phyloP scores from a whole-genome alignment of 1,140 invertebrate species.

The Drosophila athabasca region DNA sequence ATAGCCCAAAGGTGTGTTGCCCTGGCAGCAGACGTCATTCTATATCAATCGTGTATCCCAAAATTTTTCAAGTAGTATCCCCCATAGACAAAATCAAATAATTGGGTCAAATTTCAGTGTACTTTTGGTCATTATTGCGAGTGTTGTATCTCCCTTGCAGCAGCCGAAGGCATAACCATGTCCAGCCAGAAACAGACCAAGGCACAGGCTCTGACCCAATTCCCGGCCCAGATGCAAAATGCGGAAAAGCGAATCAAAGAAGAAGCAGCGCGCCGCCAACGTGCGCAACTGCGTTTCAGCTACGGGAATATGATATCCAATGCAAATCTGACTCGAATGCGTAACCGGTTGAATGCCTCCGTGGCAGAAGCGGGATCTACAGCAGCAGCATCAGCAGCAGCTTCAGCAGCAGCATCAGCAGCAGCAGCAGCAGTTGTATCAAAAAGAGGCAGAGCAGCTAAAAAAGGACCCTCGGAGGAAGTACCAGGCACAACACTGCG shows the following conservation, averaged over 20 bases:
- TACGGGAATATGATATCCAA: constrained; percentile 61
- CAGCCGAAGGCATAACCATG: no score
- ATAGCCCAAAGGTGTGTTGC: no score
- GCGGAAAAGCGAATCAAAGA: constrained; percentile 2
- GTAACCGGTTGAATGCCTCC: neutral
- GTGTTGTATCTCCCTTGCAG: no score
- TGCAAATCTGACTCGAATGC: constrained; percentile 45
- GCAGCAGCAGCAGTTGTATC: neutral
- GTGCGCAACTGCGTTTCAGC: constrained; percentile 46
- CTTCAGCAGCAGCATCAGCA: neutral
- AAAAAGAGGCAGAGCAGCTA: neutral
- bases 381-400: no score
- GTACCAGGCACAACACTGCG: constrained; percentile 30
- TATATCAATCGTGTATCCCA: no score
- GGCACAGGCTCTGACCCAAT: neutral
- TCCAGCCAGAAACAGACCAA: no score
- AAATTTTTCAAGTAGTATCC: no score
- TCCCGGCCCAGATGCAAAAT: neutral
- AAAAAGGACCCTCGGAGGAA: neutral
- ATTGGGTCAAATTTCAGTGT: no score
- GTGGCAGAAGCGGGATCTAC: neutral
- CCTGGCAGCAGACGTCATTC: no score
- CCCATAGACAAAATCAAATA: no score
- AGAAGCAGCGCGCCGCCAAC: constrained; percentile 47
- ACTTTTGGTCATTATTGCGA: no score